Conservation (phyloP, 2,113 vertebrate genomes). For the Blennius ocellaris region DNA sequence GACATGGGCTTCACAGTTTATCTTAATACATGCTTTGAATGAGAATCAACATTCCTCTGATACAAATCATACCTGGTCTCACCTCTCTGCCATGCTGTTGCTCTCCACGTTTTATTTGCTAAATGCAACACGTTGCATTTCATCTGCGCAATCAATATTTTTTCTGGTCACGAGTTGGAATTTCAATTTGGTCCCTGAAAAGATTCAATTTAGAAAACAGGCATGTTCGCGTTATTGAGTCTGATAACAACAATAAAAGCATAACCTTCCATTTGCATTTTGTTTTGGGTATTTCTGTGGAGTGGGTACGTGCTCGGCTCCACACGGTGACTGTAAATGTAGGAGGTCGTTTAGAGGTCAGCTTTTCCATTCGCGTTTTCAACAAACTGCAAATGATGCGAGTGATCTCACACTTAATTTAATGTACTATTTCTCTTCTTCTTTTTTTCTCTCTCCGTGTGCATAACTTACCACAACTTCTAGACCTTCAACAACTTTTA, state of each 20-base stretch:
- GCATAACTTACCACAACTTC: neutral
- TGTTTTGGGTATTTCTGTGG: constrained; percentile 21
- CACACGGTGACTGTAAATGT: constrained; percentile 6
- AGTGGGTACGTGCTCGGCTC: neutral
- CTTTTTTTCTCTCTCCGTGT: neutral
- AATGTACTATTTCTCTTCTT: neutral
- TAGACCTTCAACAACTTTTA: neutral
- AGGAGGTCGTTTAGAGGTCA: constrained; percentile 4
- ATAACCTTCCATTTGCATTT: constrained; percentile 17
- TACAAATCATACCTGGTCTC: constrained; percentile 10
- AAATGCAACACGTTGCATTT: constrained; percentile 45
- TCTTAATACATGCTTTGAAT: constrained; percentile 28
- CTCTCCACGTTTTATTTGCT: constrained; percentile 18
- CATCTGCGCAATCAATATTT: constrained; percentile 57
- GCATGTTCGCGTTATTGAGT: constrained; percentile 33
- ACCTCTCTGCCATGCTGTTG: constrained; percentile 12
- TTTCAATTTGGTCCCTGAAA: constrained; percentile 48
- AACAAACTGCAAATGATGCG: neutral
- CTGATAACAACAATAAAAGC: constrained; percentile 35
- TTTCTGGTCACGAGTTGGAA: constrained; percentile 41
- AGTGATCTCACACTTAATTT: neutral
- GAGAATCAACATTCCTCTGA: constrained; percentile 37
- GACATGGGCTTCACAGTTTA: constrained; percentile 14
- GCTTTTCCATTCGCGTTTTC: neutral
- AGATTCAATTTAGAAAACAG: constrained; percentile 47